Evolutionary conservation across 2,113 vertebrate genomes (phyloP).

Genomic region (Drymodes brunneopygia): DNA sequence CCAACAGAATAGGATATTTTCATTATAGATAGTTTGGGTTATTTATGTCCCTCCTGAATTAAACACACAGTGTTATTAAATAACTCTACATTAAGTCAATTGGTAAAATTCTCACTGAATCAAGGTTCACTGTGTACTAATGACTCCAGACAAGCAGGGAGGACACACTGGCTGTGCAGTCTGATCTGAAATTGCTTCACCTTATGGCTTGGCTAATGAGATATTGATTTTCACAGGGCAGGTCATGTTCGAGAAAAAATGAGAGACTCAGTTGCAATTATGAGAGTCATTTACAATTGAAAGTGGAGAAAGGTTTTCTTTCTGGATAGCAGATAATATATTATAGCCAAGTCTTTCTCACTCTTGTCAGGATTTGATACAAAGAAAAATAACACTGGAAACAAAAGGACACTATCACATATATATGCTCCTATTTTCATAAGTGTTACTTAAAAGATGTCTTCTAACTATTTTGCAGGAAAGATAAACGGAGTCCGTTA

Average conservation of each 20-base stretch:
- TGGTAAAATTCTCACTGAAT: background rate
- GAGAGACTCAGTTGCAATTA: constrained; percentile 4
- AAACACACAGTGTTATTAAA: background rate
- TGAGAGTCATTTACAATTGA: background rate
- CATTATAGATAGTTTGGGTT: background rate
- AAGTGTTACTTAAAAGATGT: background rate
- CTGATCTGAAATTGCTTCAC: background rate
- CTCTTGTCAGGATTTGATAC: background rate
- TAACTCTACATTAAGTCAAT: background rate
- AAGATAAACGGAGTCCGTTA: background rate
- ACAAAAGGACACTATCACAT: background rate
- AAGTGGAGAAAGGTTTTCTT: background rate
- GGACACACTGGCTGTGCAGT: background rate
- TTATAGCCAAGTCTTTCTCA: background rate
- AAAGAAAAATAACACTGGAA: background rate
- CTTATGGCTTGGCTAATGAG: constrained; percentile 21
- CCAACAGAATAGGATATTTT: background rate
- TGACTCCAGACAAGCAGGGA: background rate
- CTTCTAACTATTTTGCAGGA: background rate
- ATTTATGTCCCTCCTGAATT: background rate
- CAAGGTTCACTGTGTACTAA: background rate
- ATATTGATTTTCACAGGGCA: constrained; percentile 36
- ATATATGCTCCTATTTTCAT: background rate
- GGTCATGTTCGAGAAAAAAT: background rate
- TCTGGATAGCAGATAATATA: background rate